Conservation (phyloP, 2,888 invertebrate species). For the Agrotis clavis region DNA sequence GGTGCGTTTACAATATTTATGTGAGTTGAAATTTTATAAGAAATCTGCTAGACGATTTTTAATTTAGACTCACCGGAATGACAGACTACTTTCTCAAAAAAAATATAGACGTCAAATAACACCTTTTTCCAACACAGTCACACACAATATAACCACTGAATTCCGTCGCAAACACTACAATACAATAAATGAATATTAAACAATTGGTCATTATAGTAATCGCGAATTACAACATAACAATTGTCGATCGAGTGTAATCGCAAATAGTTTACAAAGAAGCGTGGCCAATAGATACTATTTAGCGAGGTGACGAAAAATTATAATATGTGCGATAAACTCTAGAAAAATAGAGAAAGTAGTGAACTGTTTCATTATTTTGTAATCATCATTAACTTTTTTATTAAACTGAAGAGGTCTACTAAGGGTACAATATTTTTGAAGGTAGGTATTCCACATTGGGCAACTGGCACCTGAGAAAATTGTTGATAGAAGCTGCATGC, state of each 20-base stretch:
- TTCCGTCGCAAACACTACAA: neutral
- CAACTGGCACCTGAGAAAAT: too few relatives aligned
- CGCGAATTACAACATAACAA: neutral
- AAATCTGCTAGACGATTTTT: too few relatives aligned
- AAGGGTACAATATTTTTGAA: too few relatives aligned
- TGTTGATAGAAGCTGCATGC: too few relatives aligned
- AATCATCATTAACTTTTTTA: conserved; percentile 1
- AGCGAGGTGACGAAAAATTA: conserved; percentile 27
- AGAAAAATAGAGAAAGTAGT: conserved; percentile 16
- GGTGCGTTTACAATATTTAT: too few relatives aligned
- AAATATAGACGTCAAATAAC: too few relatives aligned
- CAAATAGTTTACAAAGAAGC: conserved; percentile 6
- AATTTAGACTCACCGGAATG: too few relatives aligned
- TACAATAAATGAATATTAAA: conserved; percentile 15
- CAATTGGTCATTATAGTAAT: conserved; percentile 7
- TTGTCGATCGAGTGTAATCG: neutral
- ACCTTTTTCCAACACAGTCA: too few relatives aligned
- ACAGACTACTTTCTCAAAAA: too few relatives aligned
- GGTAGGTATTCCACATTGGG: too few relatives aligned
- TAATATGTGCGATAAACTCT: conserved; percentile 34
- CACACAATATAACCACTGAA: neutral
- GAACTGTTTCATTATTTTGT: conserved; percentile 6
- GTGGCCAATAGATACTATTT: conserved; percentile 9
- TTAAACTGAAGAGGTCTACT: neutral
- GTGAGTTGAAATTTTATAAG: too few relatives aligned